Evolutionary conservation across 2,888 invertebrate species (phyloP).

Genomic region (Drosophila cognata): DNA sequence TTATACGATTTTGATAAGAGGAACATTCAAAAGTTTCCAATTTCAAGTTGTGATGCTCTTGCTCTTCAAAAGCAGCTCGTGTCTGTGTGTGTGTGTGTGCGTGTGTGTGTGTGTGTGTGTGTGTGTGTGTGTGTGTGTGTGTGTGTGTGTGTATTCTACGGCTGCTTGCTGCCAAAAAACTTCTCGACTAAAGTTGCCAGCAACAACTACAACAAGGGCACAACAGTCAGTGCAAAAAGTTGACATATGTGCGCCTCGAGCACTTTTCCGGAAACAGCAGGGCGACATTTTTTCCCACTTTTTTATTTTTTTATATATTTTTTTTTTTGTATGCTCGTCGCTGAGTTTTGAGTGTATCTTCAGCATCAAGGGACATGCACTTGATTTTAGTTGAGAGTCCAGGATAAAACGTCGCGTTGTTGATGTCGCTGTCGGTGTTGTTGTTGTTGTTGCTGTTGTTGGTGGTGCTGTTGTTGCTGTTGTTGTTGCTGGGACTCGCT

Average conservation of each 20-base stretch:
- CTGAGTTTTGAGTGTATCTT: slow-evolving; percentile 71
- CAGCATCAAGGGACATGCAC: slow-evolving; percentile 72
- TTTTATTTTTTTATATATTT: slow-evolving; percentile 26
- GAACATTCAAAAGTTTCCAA: slow-evolving; percentile 84
- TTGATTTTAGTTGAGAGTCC: slow-evolving; percentile 70
- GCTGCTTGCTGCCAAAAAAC: slow-evolving; percentile 49
- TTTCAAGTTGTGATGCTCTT: slow-evolving; percentile 76
- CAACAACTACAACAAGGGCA: slow-evolving; percentile 20
- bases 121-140: neutral
- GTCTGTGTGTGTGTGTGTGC: neutral
- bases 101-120: neutral
- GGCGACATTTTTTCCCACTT: slow-evolving; percentile 76
- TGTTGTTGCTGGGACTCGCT: slow-evolving; percentile 19
- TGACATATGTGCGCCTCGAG: slow-evolving; percentile 85
- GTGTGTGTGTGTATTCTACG: neutral
- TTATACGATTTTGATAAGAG: slow-evolving; percentile 84
- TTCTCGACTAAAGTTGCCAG: slow-evolving; percentile 64
- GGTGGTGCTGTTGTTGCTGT: slow-evolving; percentile 22
- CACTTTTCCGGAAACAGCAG: slow-evolving; percentile 83
- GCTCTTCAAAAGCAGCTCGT: slow-evolving; percentile 61
- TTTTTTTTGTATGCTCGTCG: slow-evolving; percentile 18
- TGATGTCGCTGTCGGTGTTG: slow-evolving; percentile 9
- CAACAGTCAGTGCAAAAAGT: slow-evolving; percentile 75
- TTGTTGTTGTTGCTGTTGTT: slow-evolving; percentile 30
- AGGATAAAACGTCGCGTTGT: slow-evolving; percentile 39